phyloP scores from a whole-genome alignment of 2,888 invertebrate genomes.

The Omphaloscelis lunosa region DNA sequence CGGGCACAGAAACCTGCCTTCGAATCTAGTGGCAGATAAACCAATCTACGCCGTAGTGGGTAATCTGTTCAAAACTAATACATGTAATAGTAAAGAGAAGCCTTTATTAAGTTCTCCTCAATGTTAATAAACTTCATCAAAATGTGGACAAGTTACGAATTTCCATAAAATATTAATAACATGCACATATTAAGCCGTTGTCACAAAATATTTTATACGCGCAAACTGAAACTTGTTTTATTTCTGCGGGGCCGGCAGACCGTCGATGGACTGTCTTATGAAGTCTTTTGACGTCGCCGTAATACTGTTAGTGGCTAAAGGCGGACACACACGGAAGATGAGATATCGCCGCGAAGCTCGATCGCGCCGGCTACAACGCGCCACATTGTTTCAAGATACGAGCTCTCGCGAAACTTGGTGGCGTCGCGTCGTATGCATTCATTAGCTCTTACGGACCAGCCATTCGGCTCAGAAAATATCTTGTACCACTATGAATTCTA shows the following conservation, averaged over 20 bases:
- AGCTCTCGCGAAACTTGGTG: constrained; percentile 46
- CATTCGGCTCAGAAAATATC: constrained; percentile 42
- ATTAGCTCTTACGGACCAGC: constrained; percentile 31
- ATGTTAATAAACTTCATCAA: constrained; percentile 8
- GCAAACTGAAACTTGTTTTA: constrained; percentile 35
- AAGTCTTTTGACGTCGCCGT: constrained; percentile 62
- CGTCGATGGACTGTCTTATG: constrained; percentile 47
- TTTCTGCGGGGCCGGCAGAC: constrained; percentile 24
- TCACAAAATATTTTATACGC: constrained; percentile 35
- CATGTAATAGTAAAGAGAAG: neutral
- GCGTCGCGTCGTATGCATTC: constrained; percentile 33
- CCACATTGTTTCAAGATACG: constrained; percentile 57
- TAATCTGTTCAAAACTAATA: neutral
- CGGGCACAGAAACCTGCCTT: neutral
- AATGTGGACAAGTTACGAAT: constrained; percentile 9
- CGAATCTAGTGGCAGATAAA: neutral
- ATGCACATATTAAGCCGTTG: constrained; percentile 28
- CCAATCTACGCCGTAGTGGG: neutral
- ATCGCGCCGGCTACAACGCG: neutral
- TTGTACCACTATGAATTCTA: constrained; percentile 27
- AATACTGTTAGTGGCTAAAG: constrained; percentile 65
- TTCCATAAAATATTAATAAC: constrained; percentile 38
- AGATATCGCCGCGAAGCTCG: constrained; percentile 45
- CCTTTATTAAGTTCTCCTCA: neutral
- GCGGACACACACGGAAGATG: constrained; percentile 51